phyloP scores from a whole-genome alignment of 2,797 vertebrate genomes.

The Enteromius unitaeniatus region DNA sequence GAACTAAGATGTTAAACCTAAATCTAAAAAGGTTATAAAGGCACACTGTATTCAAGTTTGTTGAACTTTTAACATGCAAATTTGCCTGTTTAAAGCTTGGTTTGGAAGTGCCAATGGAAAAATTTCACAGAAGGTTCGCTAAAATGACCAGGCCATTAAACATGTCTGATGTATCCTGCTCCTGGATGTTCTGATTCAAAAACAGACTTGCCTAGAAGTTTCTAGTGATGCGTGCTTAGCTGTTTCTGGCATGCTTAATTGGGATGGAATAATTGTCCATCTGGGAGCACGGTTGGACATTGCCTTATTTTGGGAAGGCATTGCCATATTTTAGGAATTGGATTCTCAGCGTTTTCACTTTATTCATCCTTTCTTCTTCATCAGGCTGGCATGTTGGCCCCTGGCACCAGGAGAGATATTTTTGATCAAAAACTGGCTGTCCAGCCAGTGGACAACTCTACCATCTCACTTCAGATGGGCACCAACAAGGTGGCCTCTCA shows the following conservation, averaged over 20 bases:
- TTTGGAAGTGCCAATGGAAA: neutral
- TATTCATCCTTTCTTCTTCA: neutral
- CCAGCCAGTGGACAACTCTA: conserved; percentile 85
- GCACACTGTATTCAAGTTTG: neutral
- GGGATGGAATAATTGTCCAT: neutral
- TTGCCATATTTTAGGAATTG: neutral
- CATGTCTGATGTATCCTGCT: neutral
- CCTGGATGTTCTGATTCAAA: neutral
- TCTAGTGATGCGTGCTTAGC: neutral
- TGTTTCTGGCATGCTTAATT: neutral
- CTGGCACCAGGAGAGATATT: conserved; percentile 88
- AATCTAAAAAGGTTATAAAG: neutral
- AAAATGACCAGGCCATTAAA: neutral
- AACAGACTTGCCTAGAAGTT: neutral
- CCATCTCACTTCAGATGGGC: conserved; percentile 89
- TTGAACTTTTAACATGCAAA: neutral
- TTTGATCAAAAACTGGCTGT: conserved; percentile 86
- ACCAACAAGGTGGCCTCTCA: conserved; percentile 89
- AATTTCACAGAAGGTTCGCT: neutral
- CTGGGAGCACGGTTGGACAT: neutral
- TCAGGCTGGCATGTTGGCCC: conserved; percentile 87
- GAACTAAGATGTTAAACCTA: neutral
- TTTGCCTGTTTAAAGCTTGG: neutral
- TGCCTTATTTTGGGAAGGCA: too few relatives aligned
- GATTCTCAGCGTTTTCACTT: neutral